phyloP scores from a whole-genome alignment of 2,888 invertebrate species.

The Molanna angustata region DNA sequence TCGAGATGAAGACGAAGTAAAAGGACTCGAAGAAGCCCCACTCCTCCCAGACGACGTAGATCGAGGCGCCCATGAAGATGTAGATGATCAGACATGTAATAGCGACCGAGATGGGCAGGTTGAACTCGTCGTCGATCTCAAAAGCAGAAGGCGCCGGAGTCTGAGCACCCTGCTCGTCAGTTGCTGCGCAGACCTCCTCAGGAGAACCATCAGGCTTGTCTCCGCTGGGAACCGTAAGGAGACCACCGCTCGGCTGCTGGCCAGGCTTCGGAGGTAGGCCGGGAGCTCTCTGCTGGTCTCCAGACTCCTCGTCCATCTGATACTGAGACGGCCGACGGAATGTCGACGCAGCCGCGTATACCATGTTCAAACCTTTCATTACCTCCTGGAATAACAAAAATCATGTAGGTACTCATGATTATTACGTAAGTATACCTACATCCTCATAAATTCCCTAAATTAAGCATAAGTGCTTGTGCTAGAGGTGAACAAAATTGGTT shows the following conservation, averaged over 20 bases:
- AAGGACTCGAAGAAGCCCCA: slow-evolving; percentile 95
- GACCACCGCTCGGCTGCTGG: slow-evolving; percentile 34
- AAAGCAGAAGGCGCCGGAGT: slow-evolving; percentile 77
- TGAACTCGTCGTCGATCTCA: slow-evolving; percentile 90
- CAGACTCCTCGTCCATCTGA: slow-evolving; percentile 50
- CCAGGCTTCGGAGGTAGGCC: slow-evolving; percentile 38
- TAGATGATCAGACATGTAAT: slow-evolving; percentile 79
- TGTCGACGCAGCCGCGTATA: slow-evolving; percentile 71
- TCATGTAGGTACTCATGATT: not conserved
- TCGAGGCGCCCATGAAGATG: slow-evolving; percentile 80
- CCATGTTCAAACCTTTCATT: slow-evolving; percentile 78
- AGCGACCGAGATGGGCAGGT: slow-evolving; percentile 88
- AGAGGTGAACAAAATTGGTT: too few species aligned
- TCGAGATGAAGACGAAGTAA: slow-evolving; percentile 95
- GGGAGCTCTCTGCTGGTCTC: slow-evolving; percentile 48
- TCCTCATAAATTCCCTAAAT: too few species aligned
- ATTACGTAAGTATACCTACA: not conserved
- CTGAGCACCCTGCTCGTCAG: slow-evolving; percentile 49
- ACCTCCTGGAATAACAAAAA: slow-evolving; percentile 62
- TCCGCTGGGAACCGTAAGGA: slow-evolving; percentile 37
- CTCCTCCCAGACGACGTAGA: slow-evolving; percentile 72
- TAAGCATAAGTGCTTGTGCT: too few species aligned
- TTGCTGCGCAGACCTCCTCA: slow-evolving; percentile 32
- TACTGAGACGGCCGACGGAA: slow-evolving; percentile 70
- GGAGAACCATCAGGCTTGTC: slow-evolving; percentile 37